phyloP scores from a whole-genome alignment of 2,888 invertebrate genomes.

The Heteromyza rotundicornis region DNA sequence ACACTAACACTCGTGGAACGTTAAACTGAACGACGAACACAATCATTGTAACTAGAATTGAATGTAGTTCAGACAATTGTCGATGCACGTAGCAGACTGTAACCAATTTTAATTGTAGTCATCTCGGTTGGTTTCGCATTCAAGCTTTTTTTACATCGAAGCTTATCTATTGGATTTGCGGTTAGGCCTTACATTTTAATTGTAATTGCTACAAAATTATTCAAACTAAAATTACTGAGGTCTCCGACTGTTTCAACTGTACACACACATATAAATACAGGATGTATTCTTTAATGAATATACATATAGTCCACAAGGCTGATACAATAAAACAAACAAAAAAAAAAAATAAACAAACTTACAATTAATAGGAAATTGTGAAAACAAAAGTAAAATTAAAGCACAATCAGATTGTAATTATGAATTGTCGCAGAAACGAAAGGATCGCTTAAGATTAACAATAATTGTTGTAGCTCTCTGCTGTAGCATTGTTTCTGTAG shows the following conservation, averaged over 20 bases:
- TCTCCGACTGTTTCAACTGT: background rate
- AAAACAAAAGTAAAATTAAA: background rate
- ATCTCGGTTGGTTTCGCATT: too few relatives aligned
- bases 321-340: constrained; percentile 14
- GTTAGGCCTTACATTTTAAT: too few relatives aligned
- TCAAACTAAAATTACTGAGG: background rate
- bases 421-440: background rate
- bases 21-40: too few relatives aligned
- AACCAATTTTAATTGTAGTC: too few relatives aligned
- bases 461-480: background rate
- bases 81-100: too few relatives aligned
- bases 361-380: constrained; percentile 37
- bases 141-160: too few relatives aligned
- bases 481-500: background rate
- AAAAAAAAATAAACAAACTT: constrained; percentile 27
- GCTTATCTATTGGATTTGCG: too few relatives aligned
- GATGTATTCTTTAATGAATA: constrained; percentile 23
- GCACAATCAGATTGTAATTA: background rate
- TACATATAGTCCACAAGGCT: background rate
- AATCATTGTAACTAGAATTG: too few relatives aligned
- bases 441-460: background rate
- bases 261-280: constrained; percentile 39
- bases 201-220: too few relatives aligned
- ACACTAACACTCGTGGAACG: too few relatives aligned
- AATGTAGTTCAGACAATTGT: too few relatives aligned